Conservation (phyloP, 2,797 vertebrate species). For the Cirrhinus mrigala region DNA sequence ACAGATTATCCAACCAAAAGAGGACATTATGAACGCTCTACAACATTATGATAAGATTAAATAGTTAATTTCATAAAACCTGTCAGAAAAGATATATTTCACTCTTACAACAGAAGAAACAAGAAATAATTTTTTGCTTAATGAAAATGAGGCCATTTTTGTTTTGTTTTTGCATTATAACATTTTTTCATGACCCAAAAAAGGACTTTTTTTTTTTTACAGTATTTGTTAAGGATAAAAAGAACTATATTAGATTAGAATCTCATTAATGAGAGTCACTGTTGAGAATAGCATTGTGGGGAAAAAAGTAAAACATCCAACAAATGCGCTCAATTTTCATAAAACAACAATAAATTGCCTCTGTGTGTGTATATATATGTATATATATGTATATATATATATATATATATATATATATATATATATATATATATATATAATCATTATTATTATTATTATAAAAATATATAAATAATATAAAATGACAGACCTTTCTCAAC, state of each 20-base stretch:
- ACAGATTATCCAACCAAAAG: background rate
- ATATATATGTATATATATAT: too few species aligned
- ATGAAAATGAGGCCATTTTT: background rate
- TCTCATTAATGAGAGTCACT: background rate
- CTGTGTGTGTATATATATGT: too few species aligned
- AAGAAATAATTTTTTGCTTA: background rate
- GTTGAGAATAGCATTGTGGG: background rate
- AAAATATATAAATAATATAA: background rate
- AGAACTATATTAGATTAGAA: background rate
- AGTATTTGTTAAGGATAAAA: background rate
- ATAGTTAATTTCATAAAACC: background rate
- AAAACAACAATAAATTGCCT: background rate
- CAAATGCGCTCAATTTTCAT: background rate
- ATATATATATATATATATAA: background rate
- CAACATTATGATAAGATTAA: background rate
- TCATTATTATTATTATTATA: background rate
- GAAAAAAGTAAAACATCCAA: background rate
- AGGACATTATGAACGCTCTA: background rate
- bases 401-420: background rate
- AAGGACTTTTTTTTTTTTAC: background rate
- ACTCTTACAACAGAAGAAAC: background rate
- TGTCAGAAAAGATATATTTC: background rate
- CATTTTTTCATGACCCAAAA: background rate
- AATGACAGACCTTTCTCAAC: constrained; percentile 82
- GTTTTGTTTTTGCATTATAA: background rate